A percentile compares a stretch with the other conserved stretches of the same genome.
Conservation (phyloP, 2,888 invertebrate species). For the Eilema depressum region DNA sequence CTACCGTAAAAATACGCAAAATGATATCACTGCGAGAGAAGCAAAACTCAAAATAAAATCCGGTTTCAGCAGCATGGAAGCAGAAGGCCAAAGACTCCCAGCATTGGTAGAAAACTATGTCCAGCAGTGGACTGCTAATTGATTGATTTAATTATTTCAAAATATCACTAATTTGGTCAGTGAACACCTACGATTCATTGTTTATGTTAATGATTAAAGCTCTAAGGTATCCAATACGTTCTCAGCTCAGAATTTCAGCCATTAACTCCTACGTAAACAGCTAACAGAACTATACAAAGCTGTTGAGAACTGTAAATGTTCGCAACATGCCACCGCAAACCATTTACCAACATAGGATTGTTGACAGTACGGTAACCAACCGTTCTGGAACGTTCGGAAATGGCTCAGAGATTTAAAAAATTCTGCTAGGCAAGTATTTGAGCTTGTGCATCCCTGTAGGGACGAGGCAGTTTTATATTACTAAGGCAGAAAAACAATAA, state of each 20-base stretch:
- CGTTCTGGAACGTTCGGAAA: slow-evolving; percentile 8
- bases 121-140: too few species aligned
- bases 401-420: neutral
- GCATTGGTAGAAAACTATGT: too few species aligned
- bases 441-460: neutral
- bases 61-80: too few species aligned
- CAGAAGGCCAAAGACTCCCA: too few species aligned
- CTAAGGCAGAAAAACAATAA: neutral
- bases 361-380: slow-evolving; percentile 30
- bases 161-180: neutral
- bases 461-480: neutral
- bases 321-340: slow-evolving; percentile 38
- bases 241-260: neutral
- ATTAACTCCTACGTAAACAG: neutral
- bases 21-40: too few species aligned
- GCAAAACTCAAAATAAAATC: too few species aligned
- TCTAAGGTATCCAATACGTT: neutral
- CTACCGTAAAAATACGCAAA: too few species aligned
- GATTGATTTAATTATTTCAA: too few species aligned
- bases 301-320: slow-evolving; percentile 31
- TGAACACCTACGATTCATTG: neutral
- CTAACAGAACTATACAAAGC: slow-evolving; percentile 10
- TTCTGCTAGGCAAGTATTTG: neutral
- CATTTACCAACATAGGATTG: slow-evolving; percentile 35
- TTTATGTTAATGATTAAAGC: neutral